A percentile compares a stretch with the other conserved stretches of the same genome.
Evolutionary conservation across 1,140 invertebrate genomes (phyloP).

Genomic region (Elymnias hypermnestra): DNA sequence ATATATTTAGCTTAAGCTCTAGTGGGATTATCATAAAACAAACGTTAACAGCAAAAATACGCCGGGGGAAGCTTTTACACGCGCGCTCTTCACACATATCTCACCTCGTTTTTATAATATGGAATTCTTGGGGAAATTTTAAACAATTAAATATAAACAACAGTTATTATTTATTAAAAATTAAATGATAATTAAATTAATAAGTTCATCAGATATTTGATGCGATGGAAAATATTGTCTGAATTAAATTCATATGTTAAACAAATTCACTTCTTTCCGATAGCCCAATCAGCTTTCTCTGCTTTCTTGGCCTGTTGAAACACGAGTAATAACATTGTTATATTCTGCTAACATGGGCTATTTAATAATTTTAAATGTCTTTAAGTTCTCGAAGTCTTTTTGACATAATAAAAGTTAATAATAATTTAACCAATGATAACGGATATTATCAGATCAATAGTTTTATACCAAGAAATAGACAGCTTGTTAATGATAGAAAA

Average conservation of each 20-base stretch:
- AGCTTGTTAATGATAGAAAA: too few relatives aligned
- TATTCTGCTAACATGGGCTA: slow-evolving; percentile 8
- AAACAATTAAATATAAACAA: slow-evolving; percentile 41
- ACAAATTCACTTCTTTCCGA: slow-evolving; percentile 79
- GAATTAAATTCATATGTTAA: slow-evolving; percentile 17
- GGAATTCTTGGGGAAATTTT: slow-evolving; percentile 30
- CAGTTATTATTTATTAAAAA: slow-evolving; percentile 50
- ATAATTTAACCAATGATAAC: too few relatives aligned
- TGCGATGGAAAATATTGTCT: slow-evolving; percentile 25
- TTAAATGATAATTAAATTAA: slow-evolving; percentile 52
- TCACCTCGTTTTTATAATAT: slow-evolving; percentile 52
- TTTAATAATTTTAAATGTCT: not conserved
- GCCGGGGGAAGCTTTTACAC: slow-evolving; percentile 39
- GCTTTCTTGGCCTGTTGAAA: slow-evolving; percentile 84
- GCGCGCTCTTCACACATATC: slow-evolving; percentile 42
- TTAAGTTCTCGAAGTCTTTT: too few relatives aligned
- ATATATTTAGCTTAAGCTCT: slow-evolving; percentile 22
- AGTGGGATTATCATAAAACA: slow-evolving; percentile 22
- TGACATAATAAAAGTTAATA: too few relatives aligned
- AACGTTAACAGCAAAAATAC: slow-evolving; percentile 31
- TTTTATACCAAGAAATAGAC: too few relatives aligned
- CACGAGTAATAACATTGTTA: slow-evolving; percentile 38
- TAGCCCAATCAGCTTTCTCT: slow-evolving; percentile 88
- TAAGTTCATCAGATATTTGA: slow-evolving; percentile 32
- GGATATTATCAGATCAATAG: too few relatives aligned